Evolutionary conservation across 2,888 invertebrate species (phyloP).

Genomic region (Saturnia pavonia): DNA sequence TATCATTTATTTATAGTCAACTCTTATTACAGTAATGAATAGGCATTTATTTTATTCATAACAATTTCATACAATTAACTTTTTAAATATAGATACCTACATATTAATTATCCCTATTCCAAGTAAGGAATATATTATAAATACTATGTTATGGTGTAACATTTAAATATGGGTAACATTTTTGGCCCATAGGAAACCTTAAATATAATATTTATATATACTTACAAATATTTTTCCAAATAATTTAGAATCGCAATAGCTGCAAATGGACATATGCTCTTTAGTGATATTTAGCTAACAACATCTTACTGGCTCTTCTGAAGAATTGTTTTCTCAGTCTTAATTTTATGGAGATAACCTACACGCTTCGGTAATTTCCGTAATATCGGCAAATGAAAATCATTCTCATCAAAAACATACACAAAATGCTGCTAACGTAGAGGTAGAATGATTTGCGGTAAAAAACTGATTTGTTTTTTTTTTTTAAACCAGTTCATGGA

Average conservation of each 20-base stretch:
- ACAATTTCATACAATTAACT: neutral
- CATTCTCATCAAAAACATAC: too few relatives aligned
- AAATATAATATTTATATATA: neutral
- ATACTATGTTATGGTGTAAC: neutral
- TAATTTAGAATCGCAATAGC: neutral
- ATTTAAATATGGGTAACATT: conserved; percentile 5
- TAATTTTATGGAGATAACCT: too few relatives aligned
- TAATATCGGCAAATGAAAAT: too few relatives aligned
- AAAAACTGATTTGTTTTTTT: too few relatives aligned
- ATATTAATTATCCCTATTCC: neutral
- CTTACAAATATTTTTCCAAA: neutral
- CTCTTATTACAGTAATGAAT: neutral
- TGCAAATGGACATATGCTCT: neutral
- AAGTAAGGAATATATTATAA: neutral
- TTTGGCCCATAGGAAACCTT: neutral
- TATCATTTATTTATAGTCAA: neutral
- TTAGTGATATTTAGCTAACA: too few relatives aligned
- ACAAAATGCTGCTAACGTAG: too few relatives aligned
- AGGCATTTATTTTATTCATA: neutral
- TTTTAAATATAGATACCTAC: neutral
- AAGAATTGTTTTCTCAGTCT: too few relatives aligned
- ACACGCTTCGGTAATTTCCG: too few relatives aligned
- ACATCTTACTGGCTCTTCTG: too few relatives aligned
- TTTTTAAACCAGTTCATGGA: too few relatives aligned
- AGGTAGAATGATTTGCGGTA: too few relatives aligned